These are phyloP conservation scores for Acanthaster planci DNA, from an alignment of 35 echinoderm and acorn worm genomes.

Conservation along the genomic window DNA sequence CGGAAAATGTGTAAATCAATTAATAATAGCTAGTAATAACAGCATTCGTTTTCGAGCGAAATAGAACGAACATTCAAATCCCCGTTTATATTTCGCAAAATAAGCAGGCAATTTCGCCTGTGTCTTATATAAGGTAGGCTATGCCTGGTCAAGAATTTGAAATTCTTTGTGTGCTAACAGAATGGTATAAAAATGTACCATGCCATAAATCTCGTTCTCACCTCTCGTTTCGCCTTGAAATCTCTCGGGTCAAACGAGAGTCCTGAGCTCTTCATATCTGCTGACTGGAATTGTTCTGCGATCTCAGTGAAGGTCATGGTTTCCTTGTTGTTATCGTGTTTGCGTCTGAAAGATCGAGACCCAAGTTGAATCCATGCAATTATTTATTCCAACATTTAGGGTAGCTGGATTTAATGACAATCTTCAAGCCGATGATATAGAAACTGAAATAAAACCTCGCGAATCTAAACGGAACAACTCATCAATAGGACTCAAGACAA, in stretches of 20 bases:
- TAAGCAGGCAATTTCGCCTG: too few relatives aligned
- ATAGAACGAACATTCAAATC: too few relatives aligned
- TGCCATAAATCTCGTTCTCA: constrained; percentile 5
- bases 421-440: not conserved
- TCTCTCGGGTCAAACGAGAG: constrained; percentile 85
- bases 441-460: not conserved
- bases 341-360: not conserved
- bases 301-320: constrained; percentile 83
- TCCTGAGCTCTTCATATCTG: constrained; percentile 71
- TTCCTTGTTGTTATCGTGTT: not conserved
- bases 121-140: too few relatives aligned
- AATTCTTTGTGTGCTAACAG: not conserved
- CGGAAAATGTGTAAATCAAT: too few relatives aligned
- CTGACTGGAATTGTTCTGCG: constrained; percentile 74
- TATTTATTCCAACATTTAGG: not conserved
- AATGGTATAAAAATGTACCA: not conserved
- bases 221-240: constrained; percentile 86
- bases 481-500: too few relatives aligned
- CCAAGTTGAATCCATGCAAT: not conserved
- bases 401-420: not conserved
- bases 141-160: too few relatives aligned
- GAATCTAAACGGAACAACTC: not conserved
- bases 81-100: too few relatives aligned
- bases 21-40: too few relatives aligned
- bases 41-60: too few relatives aligned